Conservation (phyloP, 2,797 vertebrate species). For the Crenuchus spilurus region DNA sequence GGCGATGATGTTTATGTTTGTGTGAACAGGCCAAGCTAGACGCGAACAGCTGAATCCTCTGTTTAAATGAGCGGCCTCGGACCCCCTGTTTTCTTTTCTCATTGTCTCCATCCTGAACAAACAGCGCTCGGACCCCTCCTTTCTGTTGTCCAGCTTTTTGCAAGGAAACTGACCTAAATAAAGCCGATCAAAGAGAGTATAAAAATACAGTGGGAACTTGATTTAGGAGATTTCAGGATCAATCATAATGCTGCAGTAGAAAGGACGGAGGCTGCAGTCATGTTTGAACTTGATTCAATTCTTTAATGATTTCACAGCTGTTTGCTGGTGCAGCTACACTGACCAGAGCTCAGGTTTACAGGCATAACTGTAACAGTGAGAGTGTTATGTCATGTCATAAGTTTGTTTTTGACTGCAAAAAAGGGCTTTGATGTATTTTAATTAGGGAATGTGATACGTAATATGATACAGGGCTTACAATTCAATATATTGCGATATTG, state of each 20-base stretch:
- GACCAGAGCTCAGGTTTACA: background rate
- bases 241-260: background rate
- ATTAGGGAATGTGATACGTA: no score
- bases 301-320: background rate
- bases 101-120: conserved; percentile 81
- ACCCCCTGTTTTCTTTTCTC: conserved; percentile 67
- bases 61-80: conserved; percentile 58
- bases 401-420: background rate
- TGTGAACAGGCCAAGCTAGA: conserved; percentile 30
- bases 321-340: background rate
- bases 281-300: conserved; percentile 6
- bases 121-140: conserved; percentile 71
- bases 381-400: background rate
- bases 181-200: conserved; percentile 69
- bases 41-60: conserved; percentile 65
- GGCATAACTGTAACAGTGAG: background rate
- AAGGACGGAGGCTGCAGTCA: conserved; percentile 1
- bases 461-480: no score
- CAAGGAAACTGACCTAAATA: conserved; percentile 68
- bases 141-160: conserved; percentile 70
- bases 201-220: conserved; percentile 63
- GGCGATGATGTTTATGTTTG: conserved; percentile 50
- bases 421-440: background rate
- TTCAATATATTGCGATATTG: no score
- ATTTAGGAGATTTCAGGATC: conserved; percentile 33